A percentile compares a stretch with the other conserved stretches of the same genome.
phyloP scores from a whole-genome alignment of 1,140 invertebrate genomes.

The Tribolium castaneum region DNA sequence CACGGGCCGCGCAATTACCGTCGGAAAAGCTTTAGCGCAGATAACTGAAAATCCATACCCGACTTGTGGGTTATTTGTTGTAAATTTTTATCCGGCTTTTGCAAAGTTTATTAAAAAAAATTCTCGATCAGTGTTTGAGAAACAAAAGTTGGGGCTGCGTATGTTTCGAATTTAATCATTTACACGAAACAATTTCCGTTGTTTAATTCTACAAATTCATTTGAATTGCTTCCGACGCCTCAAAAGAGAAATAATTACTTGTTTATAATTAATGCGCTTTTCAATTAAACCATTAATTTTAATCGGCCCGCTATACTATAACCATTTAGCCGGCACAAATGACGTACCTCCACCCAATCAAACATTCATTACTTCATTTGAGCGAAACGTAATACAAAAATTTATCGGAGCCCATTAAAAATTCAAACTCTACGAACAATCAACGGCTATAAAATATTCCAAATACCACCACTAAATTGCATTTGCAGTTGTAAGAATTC shows the following conservation, averaged over 20 bases:
- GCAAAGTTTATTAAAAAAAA: no score
- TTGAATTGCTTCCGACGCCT: slow-evolving; percentile 22
- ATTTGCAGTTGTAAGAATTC: not conserved
- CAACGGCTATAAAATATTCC: not conserved
- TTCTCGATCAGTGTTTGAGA: no score
- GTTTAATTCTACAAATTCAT: slow-evolving; percentile 47
- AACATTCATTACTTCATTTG: slow-evolving; percentile 24
- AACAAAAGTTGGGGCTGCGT: no score
- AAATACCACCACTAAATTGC: not conserved
- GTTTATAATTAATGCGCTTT: slow-evolving; percentile 33
- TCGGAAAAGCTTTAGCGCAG: slow-evolving; percentile 5
- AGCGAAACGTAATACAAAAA: slow-evolving; percentile 3
- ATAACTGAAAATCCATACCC: slow-evolving; percentile 26
- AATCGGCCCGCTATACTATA: slow-evolving; percentile 7
- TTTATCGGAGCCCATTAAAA: not conserved
- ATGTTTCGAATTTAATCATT: slow-evolving; percentile 39
- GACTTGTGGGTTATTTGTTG: slow-evolving; percentile 1
- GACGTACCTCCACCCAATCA: not conserved
- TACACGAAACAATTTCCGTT: slow-evolving; percentile 45
- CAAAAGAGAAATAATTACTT: slow-evolving; percentile 32
- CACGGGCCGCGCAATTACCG: slow-evolving; percentile 23
- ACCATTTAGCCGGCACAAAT: not conserved
- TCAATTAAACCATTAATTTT: slow-evolving; percentile 33
- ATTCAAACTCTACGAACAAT: slow-evolving; percentile 2
- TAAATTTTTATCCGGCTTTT: not conserved